phyloP scores from a whole-genome alignment of 2,113 vertebrate genomes.

The Paraplagusia blochii region DNA sequence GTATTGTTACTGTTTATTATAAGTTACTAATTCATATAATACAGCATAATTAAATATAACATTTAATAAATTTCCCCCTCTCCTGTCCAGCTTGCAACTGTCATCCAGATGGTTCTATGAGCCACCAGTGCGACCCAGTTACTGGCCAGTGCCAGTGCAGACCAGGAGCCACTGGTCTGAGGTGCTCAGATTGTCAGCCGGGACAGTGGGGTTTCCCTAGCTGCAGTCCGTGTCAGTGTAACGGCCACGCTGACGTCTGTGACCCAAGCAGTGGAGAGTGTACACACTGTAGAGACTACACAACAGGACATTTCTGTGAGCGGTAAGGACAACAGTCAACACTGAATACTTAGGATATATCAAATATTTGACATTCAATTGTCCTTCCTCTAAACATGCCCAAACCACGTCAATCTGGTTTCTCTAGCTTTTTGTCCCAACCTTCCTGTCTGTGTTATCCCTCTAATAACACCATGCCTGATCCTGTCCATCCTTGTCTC shows the following conservation, averaged over 20 bases:
- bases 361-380: too few relatives aligned
- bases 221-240: slow-evolving; percentile 80
- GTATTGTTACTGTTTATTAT: too few relatives aligned
- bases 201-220: slow-evolving; percentile 80
- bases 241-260: slow-evolving; percentile 77
- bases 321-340: slow-evolving; percentile 57
- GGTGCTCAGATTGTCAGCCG: slow-evolving; percentile 74
- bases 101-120: slow-evolving; percentile 74
- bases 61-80: background rate
- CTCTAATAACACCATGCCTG: too few relatives aligned
- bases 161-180: slow-evolving; percentile 63
- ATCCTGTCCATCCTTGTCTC: too few relatives aligned
- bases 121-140: slow-evolving; percentile 73
- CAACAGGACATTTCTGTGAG: slow-evolving; percentile 73
- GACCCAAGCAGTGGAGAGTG: slow-evolving; percentile 72
- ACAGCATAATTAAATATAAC: too few relatives aligned
- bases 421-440: too few relatives aligned
- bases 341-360: too few relatives aligned
- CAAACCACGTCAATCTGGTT: too few relatives aligned
- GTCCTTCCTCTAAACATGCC: too few relatives aligned
- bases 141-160: slow-evolving; percentile 82
- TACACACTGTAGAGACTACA: slow-evolving; percentile 70
- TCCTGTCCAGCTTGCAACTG: slow-evolving; percentile 79
- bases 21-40: too few relatives aligned
- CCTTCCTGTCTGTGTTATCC: too few relatives aligned